Evolutionary conservation across 2,113 vertebrate genomes (phyloP).

Genomic region (Ovis canadensis): DNA sequence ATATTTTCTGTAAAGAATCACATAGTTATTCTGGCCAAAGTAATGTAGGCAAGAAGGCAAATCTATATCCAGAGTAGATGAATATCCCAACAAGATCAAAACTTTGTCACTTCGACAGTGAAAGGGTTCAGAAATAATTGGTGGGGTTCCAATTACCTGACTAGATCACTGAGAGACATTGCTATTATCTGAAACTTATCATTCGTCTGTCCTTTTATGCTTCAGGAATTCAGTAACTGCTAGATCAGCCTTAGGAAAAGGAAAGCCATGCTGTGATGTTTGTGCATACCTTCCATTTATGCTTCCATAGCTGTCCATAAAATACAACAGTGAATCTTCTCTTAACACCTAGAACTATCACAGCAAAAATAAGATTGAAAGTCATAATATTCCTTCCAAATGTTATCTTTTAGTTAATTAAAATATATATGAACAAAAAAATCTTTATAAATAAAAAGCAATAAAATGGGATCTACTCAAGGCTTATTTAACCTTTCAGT

Average conservation of each 20-base stretch:
- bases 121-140: background rate
- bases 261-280: no score
- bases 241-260: no score
- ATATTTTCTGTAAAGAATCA: background rate
- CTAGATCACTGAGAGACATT: background rate
- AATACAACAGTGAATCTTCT: background rate
- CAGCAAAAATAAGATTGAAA: background rate
- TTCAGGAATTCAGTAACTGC: background rate
- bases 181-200: background rate
- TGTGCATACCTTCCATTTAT: background rate
- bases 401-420: slow-evolving; percentile 16
- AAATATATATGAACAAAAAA: slow-evolving; percentile 7
- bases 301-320: background rate
- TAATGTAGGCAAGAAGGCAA: background rate
- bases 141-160: background rate
- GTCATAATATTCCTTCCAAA: background rate
- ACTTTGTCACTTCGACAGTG: background rate
- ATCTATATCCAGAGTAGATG: background rate
- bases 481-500: slow-evolving; percentile 32
- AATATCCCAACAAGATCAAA: background rate
- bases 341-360: background rate
- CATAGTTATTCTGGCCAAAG: background rate
- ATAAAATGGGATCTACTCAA: slow-evolving; percentile 34
- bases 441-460: background rate
- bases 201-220: background rate